Conservation (phyloP, 2,888 invertebrate species). For the Cosmopolites sordidus region DNA sequence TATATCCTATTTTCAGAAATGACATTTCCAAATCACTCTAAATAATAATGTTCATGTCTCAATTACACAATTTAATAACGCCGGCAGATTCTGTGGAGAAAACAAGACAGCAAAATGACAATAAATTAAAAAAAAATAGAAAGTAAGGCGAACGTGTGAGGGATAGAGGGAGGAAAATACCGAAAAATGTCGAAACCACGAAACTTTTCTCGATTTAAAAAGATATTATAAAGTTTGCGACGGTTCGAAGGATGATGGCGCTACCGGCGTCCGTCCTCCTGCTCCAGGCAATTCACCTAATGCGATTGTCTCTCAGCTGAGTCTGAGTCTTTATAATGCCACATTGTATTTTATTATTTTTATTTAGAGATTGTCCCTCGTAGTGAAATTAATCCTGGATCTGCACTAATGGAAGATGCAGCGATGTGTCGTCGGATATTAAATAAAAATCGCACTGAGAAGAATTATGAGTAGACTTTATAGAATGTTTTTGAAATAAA, state of each 20-base stretch:
- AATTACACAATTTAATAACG: too few species aligned
- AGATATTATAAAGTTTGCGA: not conserved
- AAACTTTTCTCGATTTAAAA: constrained; percentile 2
- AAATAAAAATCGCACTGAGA: too few species aligned
- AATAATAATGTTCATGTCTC: too few species aligned
- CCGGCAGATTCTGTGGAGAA: too few species aligned
- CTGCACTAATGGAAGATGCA: not conserved
- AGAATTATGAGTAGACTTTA: too few species aligned
- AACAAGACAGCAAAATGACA: too few species aligned
- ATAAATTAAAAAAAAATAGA: not conserved
- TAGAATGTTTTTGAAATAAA: too few species aligned
- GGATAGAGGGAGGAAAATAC: not conserved
- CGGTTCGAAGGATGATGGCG: not conserved
- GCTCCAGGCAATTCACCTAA: not conserved
- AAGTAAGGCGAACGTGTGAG: not conserved
- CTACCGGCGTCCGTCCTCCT: not conserved
- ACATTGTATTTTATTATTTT: not conserved
- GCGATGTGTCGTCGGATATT: too few species aligned
- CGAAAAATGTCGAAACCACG: not conserved
- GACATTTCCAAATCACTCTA: too few species aligned
- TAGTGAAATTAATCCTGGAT: not conserved
- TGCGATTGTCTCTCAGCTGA: not conserved
- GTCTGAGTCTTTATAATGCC: not conserved
- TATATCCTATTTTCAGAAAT: too few species aligned
- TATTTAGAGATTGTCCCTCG: not conserved